Conservation (phyloP, 2,113 vertebrate species). For the Gopherus evgoodei region DNA sequence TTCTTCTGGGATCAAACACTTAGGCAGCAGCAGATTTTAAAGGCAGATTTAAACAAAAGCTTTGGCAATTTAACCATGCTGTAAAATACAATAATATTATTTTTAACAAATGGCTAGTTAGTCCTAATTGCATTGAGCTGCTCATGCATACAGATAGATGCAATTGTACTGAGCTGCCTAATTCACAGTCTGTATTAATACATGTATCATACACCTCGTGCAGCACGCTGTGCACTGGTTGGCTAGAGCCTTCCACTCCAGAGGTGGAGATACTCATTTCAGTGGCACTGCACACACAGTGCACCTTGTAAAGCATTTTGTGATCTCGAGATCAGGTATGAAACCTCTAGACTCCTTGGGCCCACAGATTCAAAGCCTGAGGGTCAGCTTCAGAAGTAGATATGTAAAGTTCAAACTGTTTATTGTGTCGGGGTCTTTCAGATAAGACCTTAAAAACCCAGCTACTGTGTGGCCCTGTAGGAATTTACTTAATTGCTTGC, state of each 20-base stretch:
- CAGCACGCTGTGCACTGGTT: neutral
- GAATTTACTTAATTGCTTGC: neutral
- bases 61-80: neutral
- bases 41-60: neutral
- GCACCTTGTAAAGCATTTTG: neutral
- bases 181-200: neutral
- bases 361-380: neutral
- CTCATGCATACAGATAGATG: neutral
- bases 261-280: neutral
- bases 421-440: no score
- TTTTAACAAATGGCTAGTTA: neutral
- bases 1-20: neutral
- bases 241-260: neutral
- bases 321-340: neutral
- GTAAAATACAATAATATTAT: neutral
- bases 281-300: no score
- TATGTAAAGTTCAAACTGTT: neutral
- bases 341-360: neutral
- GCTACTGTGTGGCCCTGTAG: neutral
- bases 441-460: neutral
- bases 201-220: neutral
- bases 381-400: no score
- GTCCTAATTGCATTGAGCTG: neutral
- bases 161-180: neutral
- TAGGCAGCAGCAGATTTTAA: neutral